These are phyloP conservation scores for Phoebastria nigripes DNA, from an alignment of 2,797 vertebrate genomes.

Conservation along the genomic window DNA sequence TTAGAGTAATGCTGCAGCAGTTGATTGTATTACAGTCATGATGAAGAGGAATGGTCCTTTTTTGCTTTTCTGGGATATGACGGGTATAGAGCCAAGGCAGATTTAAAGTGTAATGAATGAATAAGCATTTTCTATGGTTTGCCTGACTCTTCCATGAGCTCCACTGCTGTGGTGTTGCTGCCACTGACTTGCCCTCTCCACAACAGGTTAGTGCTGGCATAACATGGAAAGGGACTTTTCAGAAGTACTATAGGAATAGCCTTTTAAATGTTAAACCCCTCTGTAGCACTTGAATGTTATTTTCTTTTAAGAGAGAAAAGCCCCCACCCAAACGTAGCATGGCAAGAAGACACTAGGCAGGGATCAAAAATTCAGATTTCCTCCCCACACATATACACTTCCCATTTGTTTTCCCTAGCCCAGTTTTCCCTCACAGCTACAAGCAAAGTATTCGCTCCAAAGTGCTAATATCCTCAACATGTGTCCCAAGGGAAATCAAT, in stretches of 20 bases:
- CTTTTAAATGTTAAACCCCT: constrained; percentile 35
- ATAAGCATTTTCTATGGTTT: constrained; percentile 44
- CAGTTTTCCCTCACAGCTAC: constrained; percentile 6
- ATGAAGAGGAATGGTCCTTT: constrained; percentile 66
- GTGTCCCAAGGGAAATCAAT: background rate
- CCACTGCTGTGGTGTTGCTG: background rate
- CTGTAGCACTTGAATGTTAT: background rate
- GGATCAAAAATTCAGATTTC: constrained; percentile 4
- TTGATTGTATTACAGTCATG: constrained; percentile 68
- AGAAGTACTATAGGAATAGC: background rate
- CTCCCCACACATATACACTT: background rate
- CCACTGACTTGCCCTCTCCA: background rate
- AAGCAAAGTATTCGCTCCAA: background rate
- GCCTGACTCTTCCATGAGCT: background rate
- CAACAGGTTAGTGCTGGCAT: background rate
- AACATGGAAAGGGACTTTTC: background rate
- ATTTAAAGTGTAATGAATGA: constrained; percentile 60
- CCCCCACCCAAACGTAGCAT: background rate
- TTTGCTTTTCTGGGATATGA: constrained; percentile 66
- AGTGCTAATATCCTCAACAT: constrained; percentile 26
- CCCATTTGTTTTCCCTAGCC: constrained; percentile 39
- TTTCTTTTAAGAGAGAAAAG: constrained; percentile 11
- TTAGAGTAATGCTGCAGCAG: constrained; percentile 64
- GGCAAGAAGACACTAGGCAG: background rate
- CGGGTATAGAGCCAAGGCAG: constrained; percentile 38